Base-by-base conservation (phyloP, 2,888 invertebrate genomes). In the Phrixothrix hirtus region DNA sequence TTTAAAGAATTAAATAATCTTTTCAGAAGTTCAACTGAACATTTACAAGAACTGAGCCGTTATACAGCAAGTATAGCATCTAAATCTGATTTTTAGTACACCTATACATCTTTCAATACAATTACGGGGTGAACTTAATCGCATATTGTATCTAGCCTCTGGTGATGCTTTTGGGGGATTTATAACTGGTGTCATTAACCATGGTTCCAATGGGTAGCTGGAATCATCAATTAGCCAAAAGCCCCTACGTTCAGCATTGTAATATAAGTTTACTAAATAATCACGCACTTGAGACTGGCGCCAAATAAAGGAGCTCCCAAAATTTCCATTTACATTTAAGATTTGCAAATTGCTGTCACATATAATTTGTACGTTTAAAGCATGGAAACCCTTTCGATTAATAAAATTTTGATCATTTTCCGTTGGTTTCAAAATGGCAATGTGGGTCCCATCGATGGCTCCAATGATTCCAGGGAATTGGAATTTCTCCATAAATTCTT, bases 191-290 rank as follows among this genome's bases (percentile, higher is more conserved):
- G 50, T 58, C 41, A 58, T 45, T 16, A 55, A 15, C 51, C 49
- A 58, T 26, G 58, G 47, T 36, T 55, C 27, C 26, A 44, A 31
- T 7, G 55, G 53, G 42, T 58, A 58, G 5, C 53, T 53, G 30
- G 46, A 36, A 21, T 58, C 58, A 11, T 50, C 53, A 25, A 53
- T 7, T 10, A 57, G 34, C 49, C 57, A 57, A 11, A 21, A 21
- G 27, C 31, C 13, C n/a, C n/a, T n/a, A 10, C 34, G 17, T 25
- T 43, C 25, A 12, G 46, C 50, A 26, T 4, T 25, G 30, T 7
- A 21, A 17, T 32, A 9, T 0, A 6, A 15, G 6, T 26, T 13
- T 2, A 39, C 1, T 5, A 47, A 15, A 1, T 32, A 13, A 12
- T 15, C n/a, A n/a, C n/a, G n/a, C n/a, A n/a, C 13, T 13, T n/a